Evolutionary conservation across 2,888 invertebrate species (phyloP), one percentile per base, ranked within the genome.

Genomic region (Therioaphis trifolii): DNA sequence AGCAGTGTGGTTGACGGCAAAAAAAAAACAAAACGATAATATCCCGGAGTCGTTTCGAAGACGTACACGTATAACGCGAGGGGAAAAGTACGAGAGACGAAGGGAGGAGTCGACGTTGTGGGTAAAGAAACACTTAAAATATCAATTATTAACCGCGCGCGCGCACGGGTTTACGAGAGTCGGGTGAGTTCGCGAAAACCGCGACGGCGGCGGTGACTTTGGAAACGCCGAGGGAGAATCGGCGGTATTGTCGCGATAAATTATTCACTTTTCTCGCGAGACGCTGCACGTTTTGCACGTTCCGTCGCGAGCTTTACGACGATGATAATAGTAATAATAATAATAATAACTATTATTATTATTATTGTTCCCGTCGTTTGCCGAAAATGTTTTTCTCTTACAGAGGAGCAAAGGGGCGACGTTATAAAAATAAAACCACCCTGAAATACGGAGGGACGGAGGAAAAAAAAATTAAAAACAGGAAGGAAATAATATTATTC

Each of bases 101-200:
- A 2, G 40, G 77, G 46, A 29, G 21, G 66, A 24, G 52, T 66
- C 29, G 79, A 55, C 43, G 55, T 27, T n/a, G 75, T 72, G 49
- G 79, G 55, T 79, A 69, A 58, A 58, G 69, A 71, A 79, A 79
- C 79, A 79, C 79, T 79, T 79, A 79, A 79, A 79, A 79, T 79
- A 79, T 79, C 79, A 79, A 79, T 79, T 79, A 79, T 79, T 79
- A 71, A 71, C 69, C 27, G 55, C 35, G 21, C 21, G n/a, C 9
- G n/a, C n/a, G 52, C 43, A 46, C 21, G 21, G 21, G 7, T 35
- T 5, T 7, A 35, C 3, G 35, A 35, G 35, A 35, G 35, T 7
- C 35, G 35, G 35, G 35, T 7, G 35, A 35, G 35, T 35, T 35
- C 7, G 35, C 7, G 35, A 35, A 35, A 35, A 7, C 35, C 7